These are phyloP conservation scores for Trissolcus japonicus DNA, from an alignment of 2,888 invertebrate genomes.

Conservation along the genomic window DNA sequence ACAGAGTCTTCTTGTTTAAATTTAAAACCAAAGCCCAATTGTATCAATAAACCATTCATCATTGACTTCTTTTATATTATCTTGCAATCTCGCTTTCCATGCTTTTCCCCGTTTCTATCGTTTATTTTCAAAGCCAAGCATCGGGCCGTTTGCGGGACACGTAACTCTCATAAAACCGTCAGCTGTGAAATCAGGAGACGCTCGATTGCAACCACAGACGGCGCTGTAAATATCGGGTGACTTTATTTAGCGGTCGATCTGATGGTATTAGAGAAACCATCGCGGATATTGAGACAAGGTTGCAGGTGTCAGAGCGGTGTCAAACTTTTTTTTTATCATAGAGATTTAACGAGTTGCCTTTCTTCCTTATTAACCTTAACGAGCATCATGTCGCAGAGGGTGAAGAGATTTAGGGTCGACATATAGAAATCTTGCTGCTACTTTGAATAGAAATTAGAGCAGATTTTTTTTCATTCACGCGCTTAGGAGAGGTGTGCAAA, in stretches of 20 bases:
- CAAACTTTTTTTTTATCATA: conserved; percentile 14
- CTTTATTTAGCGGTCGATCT: conserved; percentile 16
- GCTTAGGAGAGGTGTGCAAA: too few species aligned
- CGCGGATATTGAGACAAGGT: conserved; percentile 12
- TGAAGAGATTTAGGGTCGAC: conserved; percentile 4
- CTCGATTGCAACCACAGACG: conserved; percentile 12
- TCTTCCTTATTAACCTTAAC: conserved; percentile 49
- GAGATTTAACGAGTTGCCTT: conserved; percentile 37
- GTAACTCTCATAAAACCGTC: conserved; percentile 37
- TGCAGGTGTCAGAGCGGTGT: conserved; percentile 40
- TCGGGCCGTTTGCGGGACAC: conserved; percentile 18
- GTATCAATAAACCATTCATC: conserved; percentile 14
- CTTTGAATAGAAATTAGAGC: too few species aligned
- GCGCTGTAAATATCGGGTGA: conserved; percentile 14
- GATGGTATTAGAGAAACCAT: conserved; percentile 4
- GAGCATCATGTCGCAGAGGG: conserved; percentile 23
- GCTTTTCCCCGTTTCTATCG: conserved; percentile 9
- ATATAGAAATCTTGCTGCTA: too few species aligned
- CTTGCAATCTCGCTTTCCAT: background rate
- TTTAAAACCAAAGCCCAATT: conserved; percentile 10
- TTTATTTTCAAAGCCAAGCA: conserved; percentile 6
- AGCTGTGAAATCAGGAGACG: conserved; percentile 35
- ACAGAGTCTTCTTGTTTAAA: background rate
- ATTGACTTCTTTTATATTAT: conserved; percentile 5
- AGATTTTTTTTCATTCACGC: too few species aligned